Percentiles rank a stretch among this genome's conserved stretches.
Evolutionary conservation across 1,140 invertebrate genomes (phyloP).

Genomic region (Camponotus pennsylvanicus): DNA sequence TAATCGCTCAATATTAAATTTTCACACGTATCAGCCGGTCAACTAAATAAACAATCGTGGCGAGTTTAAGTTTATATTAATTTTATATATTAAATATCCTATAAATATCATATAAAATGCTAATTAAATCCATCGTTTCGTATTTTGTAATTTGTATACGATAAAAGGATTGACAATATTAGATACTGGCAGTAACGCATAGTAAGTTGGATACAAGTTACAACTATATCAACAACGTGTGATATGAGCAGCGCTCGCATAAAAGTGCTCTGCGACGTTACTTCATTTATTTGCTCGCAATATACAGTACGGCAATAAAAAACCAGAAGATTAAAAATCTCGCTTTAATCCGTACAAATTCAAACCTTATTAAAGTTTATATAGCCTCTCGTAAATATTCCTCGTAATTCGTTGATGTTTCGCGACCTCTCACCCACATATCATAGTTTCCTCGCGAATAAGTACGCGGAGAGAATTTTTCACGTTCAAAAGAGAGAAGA

Average conservation of each 20-base stretch:
- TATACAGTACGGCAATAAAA: too few species aligned
- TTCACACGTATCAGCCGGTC: neutral
- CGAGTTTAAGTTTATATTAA: neutral
- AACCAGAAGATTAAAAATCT: slow-evolving; percentile 33
- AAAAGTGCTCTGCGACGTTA: neutral
- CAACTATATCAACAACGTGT: neutral
- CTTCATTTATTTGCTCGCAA: neutral
- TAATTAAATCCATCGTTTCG: slow-evolving; percentile 13
- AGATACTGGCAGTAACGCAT: neutral
- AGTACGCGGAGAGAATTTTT: slow-evolving; percentile 34
- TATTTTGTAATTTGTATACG: neutral
- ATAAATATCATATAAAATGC: slow-evolving; percentile 25
- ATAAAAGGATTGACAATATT: neutral
- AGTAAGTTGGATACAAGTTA: neutral
- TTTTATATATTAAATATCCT: too few species aligned
- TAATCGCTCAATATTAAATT: neutral
- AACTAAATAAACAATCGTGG: neutral
- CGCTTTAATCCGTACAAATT: slow-evolving; percentile 40
- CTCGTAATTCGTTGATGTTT: slow-evolving; percentile 31
- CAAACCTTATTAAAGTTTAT: slow-evolving; percentile 29
- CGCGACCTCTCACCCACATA: slow-evolving; percentile 16
- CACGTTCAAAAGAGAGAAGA: neutral
- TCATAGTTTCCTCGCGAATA: slow-evolving; percentile 48
- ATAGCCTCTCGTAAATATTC: slow-evolving; percentile 38
- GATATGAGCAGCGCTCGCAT: neutral